Evolutionary conservation across 1,140 invertebrate species (phyloP).

Genomic region (Caerostris extrusa): DNA sequence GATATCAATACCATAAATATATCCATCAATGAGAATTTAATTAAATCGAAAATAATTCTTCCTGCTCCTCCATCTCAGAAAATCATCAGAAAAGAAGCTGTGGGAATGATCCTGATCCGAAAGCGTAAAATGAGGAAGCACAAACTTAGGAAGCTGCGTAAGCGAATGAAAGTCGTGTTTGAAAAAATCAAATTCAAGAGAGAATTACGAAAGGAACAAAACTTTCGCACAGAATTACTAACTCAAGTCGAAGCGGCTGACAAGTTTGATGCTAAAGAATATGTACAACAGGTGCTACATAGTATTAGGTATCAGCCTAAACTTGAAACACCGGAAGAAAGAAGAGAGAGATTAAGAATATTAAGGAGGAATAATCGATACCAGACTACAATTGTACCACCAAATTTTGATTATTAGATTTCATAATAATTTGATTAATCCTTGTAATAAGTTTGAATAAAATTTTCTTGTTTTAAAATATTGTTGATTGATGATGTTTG

Average conservation of each 20-base stretch:
- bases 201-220: conserved; percentile 88
- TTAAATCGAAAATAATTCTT: neutral
- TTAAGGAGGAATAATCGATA: conserved; percentile 50
- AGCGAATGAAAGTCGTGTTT: conserved; percentile 88
- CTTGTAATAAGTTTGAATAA: neutral
- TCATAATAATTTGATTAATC: neutral
- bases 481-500: neutral
- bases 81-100: conserved; percentile 85
- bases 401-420: conserved; percentile 61
- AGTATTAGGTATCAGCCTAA: conserved; percentile 85
- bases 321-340: conserved; percentile 78
- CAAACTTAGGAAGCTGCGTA: conserved; percentile 89
- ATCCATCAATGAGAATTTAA: conserved; percentile 25
- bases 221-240: conserved; percentile 87
- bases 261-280: conserved; percentile 88
- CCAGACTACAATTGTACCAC: conserved; percentile 57
- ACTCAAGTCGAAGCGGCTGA: conserved; percentile 87
- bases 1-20: neutral
- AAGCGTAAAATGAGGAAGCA: conserved; percentile 93
- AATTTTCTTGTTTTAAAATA: neutral
- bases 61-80: neutral
- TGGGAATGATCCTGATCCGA: conserved; percentile 88
- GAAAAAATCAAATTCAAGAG: conserved; percentile 86
- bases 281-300: conserved; percentile 86
- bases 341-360: conserved; percentile 28